Evolutionary conservation across 2,113 vertebrate species (phyloP).

Genomic region (Cochlearius cochlearius): DNA sequence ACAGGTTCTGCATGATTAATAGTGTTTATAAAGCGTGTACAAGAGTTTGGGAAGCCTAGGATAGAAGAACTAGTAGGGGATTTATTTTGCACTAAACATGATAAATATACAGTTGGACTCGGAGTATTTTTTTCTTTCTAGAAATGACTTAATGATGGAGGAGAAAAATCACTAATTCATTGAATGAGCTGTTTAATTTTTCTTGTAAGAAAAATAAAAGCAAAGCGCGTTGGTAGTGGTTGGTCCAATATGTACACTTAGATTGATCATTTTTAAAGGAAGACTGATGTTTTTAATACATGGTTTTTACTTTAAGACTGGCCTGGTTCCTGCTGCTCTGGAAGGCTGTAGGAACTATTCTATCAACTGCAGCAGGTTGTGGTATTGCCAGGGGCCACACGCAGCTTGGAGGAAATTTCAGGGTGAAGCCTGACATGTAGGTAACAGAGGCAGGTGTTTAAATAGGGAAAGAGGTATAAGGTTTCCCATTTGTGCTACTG

Average conservation of each 20-base stretch:
- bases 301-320: conserved; percentile 3
- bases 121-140: conserved; percentile 6
- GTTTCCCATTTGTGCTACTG: not conserved
- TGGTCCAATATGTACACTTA: not conserved
- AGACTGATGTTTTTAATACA: conserved; percentile 25
- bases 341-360: not conserved
- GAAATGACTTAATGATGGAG: conserved; percentile 43
- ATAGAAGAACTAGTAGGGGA: conserved; percentile 45
- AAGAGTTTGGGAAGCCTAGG: conserved; percentile 46
- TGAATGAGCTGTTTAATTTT: conserved; percentile 37
- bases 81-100: conserved; percentile 45
- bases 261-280: conserved; percentile 10
- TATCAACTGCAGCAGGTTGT: not conserved
- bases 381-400: not conserved
- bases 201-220: conserved; percentile 31
- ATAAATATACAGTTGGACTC: conserved; percentile 47
- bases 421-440: not conserved
- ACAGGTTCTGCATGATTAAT: conserved; percentile 48
- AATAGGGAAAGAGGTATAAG: not conserved
- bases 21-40: conserved; percentile 50
- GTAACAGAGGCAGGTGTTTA: not conserved
- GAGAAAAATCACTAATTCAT: conserved; percentile 62
- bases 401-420: not conserved
- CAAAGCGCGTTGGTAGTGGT: not conserved
- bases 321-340: not conserved